phyloP scores from a whole-genome alignment of 2,888 invertebrate species.

The Balanococcus diminutus region DNA sequence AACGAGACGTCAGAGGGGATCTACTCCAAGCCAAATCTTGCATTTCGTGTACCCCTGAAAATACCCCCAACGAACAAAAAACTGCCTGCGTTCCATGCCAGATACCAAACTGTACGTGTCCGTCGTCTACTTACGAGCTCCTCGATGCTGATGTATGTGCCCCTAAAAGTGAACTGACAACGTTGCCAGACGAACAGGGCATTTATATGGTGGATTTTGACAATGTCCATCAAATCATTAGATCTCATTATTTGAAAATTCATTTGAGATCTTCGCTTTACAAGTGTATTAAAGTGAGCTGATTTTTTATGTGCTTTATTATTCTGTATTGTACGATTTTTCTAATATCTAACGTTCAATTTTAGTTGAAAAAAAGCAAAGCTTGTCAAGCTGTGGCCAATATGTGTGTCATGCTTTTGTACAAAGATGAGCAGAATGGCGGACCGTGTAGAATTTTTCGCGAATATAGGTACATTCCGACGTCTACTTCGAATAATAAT shows the following conservation, averaged over 20 bases:
- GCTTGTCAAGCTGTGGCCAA: constrained; percentile 74
- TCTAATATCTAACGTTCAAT: not conserved
- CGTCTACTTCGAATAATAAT: constrained; percentile 57
- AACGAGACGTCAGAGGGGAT: constrained; percentile 61
- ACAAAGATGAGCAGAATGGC: constrained; percentile 63
- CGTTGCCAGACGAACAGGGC: constrained; percentile 61
- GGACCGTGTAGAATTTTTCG: constrained; percentile 63
- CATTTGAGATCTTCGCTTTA: constrained; percentile 62
- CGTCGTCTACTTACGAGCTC: constrained; percentile 60
- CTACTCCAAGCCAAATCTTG: constrained; percentile 61
- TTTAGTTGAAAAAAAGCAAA: constrained; percentile 63
- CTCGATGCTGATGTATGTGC: constrained; percentile 57
- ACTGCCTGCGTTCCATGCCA: constrained; percentile 62
- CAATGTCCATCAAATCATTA: constrained; percentile 59
- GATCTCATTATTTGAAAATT: constrained; percentile 62
- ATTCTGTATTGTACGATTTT: not conserved
- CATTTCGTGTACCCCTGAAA: constrained; percentile 62
- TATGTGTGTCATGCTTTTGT: constrained; percentile 69
- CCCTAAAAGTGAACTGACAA: constrained; percentile 59
- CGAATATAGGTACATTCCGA: constrained; percentile 59
- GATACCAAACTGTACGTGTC: constrained; percentile 61
- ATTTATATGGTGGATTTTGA: constrained; percentile 61
- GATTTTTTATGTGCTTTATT: not conserved
- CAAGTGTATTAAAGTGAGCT: constrained; percentile 61
- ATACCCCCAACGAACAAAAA: constrained; percentile 61